Evolutionary conservation across 2,888 invertebrate species (phyloP).

Genomic region (Meta bourneti): DNA sequence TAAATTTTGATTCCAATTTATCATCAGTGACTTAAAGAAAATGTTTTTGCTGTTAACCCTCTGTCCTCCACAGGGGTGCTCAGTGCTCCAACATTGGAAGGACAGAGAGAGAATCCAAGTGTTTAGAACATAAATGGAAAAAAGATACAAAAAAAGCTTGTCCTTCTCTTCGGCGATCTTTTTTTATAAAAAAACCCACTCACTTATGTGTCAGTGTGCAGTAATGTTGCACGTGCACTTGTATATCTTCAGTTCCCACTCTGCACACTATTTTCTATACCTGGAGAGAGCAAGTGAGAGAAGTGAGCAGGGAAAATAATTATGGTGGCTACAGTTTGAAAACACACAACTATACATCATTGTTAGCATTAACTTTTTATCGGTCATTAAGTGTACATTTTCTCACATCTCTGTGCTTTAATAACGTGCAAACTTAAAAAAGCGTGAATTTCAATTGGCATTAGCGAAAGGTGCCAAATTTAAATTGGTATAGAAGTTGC

Average conservation of each 20-base stretch:
- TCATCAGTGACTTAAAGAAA: constrained; percentile 66
- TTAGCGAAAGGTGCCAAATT: constrained; percentile 58
- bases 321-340: constrained; percentile 17
- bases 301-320: constrained; percentile 7
- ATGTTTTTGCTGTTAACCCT: constrained; percentile 19
- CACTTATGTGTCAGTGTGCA: constrained; percentile 66
- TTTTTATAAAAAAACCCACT: constrained; percentile 38
- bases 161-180: constrained; percentile 58
- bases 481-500: background rate
- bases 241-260: constrained; percentile 70
- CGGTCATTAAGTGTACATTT: constrained; percentile 72
- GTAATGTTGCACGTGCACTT: constrained; percentile 66
- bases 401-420: constrained; percentile 70
- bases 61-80: background rate
- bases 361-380: constrained; percentile 70
- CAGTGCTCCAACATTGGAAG: background rate
- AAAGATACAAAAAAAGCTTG: constrained; percentile 46
- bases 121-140: constrained; percentile 40
- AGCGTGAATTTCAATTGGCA: constrained; percentile 52
- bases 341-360: constrained; percentile 46
- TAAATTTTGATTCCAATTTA: constrained; percentile 62
- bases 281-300: constrained; percentile 8
- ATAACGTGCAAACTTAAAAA: constrained; percentile 30
- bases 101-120: constrained; percentile 37
- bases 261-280: constrained; percentile 73